These are phyloP conservation scores for Eufriesea mexicana DNA, from an alignment of 1,140 invertebrate genomes.

Conservation along the genomic window DNA sequence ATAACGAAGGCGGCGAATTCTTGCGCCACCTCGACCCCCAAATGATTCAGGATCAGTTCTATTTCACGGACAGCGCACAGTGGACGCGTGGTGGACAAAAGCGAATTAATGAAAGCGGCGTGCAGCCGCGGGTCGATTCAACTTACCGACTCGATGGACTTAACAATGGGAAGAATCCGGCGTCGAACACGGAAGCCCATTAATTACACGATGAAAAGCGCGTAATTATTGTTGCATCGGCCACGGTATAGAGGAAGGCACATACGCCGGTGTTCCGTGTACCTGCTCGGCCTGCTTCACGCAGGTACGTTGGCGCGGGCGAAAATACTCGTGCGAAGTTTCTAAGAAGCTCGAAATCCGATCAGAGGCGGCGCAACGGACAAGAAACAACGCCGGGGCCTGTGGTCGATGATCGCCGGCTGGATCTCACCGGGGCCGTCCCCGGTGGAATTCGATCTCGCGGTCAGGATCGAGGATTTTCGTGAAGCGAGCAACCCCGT, in stretches of 20 bases:
- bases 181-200: conserved; percentile 22
- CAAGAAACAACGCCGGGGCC: conserved; percentile 38
- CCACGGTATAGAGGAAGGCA: background rate
- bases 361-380: conserved; percentile 38
- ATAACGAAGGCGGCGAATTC: background rate
- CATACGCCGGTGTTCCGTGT: too few relatives aligned
- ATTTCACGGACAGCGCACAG: background rate
- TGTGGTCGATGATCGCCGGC: conserved; percentile 55
- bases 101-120: conserved; percentile 23
- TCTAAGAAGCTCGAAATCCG: conserved; percentile 58
- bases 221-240: conserved; percentile 32
- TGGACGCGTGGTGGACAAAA: conserved; percentile 15
- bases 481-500: conserved; percentile 31
- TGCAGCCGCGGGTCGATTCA: conserved; percentile 1
- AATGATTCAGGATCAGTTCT: background rate
- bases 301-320: background rate
- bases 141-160: conserved; percentile 10
- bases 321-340: conserved; percentile 56
- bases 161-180: conserved; percentile 37
- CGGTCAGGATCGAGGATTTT: conserved; percentile 62
- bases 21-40: background rate
- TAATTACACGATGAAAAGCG: conserved; percentile 40
- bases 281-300: background rate
- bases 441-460: conserved; percentile 66
- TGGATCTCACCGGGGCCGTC: conserved; percentile 38